These are phyloP conservation scores for Cardiocondyla obscurior DNA, from an alignment of 1,140 invertebrate genomes.

Conservation along the genomic window DNA sequence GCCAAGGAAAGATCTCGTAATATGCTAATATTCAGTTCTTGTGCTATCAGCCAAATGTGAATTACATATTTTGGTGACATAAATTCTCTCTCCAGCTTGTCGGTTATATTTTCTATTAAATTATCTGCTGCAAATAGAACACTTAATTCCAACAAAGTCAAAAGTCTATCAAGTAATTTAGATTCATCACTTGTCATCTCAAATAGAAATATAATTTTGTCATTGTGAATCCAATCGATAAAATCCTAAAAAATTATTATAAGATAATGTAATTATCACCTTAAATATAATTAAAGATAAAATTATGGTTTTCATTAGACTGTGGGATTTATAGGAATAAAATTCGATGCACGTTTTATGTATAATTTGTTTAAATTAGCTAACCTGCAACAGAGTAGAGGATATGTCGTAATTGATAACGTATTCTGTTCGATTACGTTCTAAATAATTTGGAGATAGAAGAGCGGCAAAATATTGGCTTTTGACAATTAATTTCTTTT, in stretches of 20 bases:
- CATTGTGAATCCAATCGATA: constrained; percentile 65
- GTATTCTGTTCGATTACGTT: constrained; percentile 58
- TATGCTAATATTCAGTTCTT: constrained; percentile 57
- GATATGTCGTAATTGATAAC: constrained; percentile 69
- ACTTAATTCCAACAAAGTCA: constrained; percentile 69
- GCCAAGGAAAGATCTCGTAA: constrained; percentile 65
- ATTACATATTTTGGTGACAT: constrained; percentile 58
- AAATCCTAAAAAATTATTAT: constrained; percentile 67
- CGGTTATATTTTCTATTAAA: constrained; percentile 56
- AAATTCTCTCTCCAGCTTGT: constrained; percentile 60
- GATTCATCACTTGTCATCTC: not conserved
- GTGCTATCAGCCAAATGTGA: constrained; percentile 69
- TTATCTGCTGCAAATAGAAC: constrained; percentile 67
- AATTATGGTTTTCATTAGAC: no score
- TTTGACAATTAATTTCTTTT: constrained; percentile 52
- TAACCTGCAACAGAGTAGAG: constrained; percentile 64
- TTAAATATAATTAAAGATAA: no score
- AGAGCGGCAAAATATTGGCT: constrained; percentile 70
- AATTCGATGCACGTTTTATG: no score
- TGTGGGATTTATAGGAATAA: no score
- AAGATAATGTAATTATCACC: no score
- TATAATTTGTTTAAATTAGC: no score
- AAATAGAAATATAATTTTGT: not conserved
- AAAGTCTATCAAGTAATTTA: constrained; percentile 29
- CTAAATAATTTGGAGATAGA: constrained; percentile 65